Evolutionary conservation across 2,113 vertebrate species (phyloP).

Genomic region (Urocolius indicus): DNA sequence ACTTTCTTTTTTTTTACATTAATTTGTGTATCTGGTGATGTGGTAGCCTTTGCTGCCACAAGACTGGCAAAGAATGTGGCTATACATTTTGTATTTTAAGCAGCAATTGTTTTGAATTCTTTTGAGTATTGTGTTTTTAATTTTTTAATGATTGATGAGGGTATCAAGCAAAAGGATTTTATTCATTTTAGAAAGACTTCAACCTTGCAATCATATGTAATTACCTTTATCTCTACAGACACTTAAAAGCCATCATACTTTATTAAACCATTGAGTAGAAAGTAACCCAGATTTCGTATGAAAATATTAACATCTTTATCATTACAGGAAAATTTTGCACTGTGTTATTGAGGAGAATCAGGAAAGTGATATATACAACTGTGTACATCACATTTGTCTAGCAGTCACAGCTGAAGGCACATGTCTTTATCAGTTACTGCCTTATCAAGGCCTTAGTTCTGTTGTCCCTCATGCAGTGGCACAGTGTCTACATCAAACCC

Average conservation of each 20-base stretch:
- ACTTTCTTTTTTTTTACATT: too few species aligned
- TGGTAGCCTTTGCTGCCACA: neutral
- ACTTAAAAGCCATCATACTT: neutral
- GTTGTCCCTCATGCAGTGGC: neutral
- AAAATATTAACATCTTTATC: neutral
- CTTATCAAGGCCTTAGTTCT: neutral
- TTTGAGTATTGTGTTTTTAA: neutral
- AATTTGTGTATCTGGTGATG: too few species aligned
- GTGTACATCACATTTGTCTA: rapidly evolving
- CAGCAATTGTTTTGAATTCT: neutral
- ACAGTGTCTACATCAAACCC: neutral
- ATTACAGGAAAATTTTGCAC: neutral
- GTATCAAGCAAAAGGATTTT: neutral
- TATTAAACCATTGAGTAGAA: neutral
- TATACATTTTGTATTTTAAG: neutral
- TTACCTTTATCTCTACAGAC: neutral
- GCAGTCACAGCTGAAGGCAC: rapidly evolving
- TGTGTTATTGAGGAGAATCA: neutral
- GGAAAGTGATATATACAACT: neutral
- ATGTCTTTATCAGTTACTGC: rapidly evolving
- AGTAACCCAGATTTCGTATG: neutral
- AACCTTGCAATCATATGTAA: neutral
- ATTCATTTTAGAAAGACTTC: neutral
- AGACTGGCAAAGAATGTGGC: neutral
- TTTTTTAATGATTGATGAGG: neutral